These are phyloP conservation scores for Chloebia gouldiae DNA, from an alignment of 2,113 vertebrate species.

Conservation along the genomic window DNA sequence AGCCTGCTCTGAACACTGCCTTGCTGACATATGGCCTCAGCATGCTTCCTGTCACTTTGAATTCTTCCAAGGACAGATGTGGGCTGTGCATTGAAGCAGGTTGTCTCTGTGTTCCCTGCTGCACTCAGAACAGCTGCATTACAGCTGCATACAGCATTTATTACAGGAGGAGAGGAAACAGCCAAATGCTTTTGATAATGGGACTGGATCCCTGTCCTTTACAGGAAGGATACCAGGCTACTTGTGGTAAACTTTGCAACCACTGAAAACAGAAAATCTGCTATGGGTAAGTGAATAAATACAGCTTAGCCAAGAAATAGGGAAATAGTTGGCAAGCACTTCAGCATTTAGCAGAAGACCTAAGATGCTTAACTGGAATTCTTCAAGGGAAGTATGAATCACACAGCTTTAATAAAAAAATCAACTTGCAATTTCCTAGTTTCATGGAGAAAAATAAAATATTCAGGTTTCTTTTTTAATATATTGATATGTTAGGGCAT, in stretches of 20 bases:
- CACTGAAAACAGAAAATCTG: background rate
- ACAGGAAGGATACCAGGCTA: background rate
- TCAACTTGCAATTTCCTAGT: background rate
- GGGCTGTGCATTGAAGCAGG: background rate
- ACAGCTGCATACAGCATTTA: background rate
- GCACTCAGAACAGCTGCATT: background rate
- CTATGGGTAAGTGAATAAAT: background rate
- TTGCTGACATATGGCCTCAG: background rate
- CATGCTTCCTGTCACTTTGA: background rate
- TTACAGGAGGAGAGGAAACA: background rate
- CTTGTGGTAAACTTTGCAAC: background rate
- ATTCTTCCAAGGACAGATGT: background rate
- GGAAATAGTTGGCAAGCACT: background rate
- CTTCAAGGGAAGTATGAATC: background rate
- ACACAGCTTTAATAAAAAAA: background rate
- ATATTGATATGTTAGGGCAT: background rate
- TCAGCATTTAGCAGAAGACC: background rate
- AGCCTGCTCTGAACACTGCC: background rate
- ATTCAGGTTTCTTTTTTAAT: background rate
- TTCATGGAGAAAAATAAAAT: background rate
- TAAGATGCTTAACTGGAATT: background rate
- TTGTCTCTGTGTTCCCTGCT: background rate
- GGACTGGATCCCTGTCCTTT: background rate
- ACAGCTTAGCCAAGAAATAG: background rate
- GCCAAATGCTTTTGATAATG: background rate